Conservation (phyloP, 2,888 invertebrate genomes). For the Megastigmus dorsalis region DNA sequence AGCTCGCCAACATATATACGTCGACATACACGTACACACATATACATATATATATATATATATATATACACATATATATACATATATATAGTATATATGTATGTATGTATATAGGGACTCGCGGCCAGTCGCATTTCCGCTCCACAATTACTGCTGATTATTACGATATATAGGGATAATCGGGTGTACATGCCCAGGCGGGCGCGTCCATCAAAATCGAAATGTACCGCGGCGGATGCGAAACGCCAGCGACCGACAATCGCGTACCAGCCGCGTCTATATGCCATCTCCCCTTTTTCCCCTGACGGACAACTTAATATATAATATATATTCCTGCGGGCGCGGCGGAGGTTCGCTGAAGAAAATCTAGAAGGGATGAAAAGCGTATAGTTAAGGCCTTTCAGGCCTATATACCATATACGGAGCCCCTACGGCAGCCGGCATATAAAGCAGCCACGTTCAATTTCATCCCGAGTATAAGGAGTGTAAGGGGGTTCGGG, state of each 20-base stretch:
- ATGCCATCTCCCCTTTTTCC: not conserved
- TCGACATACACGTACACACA: too few relatives aligned
- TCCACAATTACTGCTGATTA: conserved; percentile 40
- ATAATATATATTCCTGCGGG: not conserved
- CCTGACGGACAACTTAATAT: not conserved
- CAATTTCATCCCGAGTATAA: conserved; percentile 39
- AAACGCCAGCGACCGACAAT: too few relatives aligned
- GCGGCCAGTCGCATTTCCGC: not conserved
- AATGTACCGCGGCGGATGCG: not conserved
- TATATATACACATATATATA: too few relatives aligned
- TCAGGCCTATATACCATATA: too few relatives aligned
- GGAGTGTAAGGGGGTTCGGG: not conserved
- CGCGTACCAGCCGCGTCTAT: too few relatives aligned
- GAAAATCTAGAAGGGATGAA: conserved; percentile 6
- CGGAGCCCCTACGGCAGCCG: not conserved
- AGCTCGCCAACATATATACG: too few relatives aligned
- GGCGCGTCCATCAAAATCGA: conserved; percentile 19
- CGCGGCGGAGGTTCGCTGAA: not conserved
- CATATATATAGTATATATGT: too few relatives aligned
- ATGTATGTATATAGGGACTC: too few relatives aligned
- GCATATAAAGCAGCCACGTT: conserved; percentile 42
- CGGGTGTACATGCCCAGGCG: not conserved
- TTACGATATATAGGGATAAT: conserved; percentile 30
- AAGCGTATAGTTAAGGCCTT: conserved; percentile 50
- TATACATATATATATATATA: too few relatives aligned